Evolutionary conservation across 2,888 invertebrate species (phyloP), one percentile per base, ranked within the genome.

Genomic region (Marasmarcha lunaedactyla): DNA sequence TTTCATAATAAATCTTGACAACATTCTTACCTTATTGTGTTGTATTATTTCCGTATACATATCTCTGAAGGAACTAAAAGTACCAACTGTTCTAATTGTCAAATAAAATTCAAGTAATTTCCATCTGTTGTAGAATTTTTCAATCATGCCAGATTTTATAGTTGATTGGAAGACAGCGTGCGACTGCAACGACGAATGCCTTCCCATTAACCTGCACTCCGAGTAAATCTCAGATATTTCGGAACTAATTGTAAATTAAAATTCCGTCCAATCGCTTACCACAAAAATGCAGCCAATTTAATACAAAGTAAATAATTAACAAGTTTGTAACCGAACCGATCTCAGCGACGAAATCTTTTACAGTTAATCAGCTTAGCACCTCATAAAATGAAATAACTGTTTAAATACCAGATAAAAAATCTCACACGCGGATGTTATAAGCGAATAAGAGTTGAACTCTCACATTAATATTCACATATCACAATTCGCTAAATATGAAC

Each of bases 181-280:
- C 62, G 71, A 71, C 66, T 67, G 58, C 45, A 45, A 47, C 48
- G 48, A 50, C 54, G 59, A 57, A 68, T 69, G 59, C 60, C 66
- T 70, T 70, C 65, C 68, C 68, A 73, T 73, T 71, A 68, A 58
- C 48, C 52, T 51, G 60, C 65, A 62, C 71, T 71, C 64, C 68
- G 45, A 55, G 49, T 55, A 53, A 60, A 59, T 54, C 55, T 63
- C 57, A 56, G 66, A 70, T 66, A 69, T 67, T 63, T 59, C 59
- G 57, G 57, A 62, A 68, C 69, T 71, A 72, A 71, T 71, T 66
- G 62, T 62, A 55, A 70, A 72, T 74, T 74, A 71, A 77, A 71
- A 74, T 73, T 70, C 71, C 68, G 49, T 49, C 49, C 50, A 20
- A 7, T 20, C 47, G 49, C 30, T 30, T 30, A 20, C 39, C 7